A percentile compares a stretch with the other conserved stretches of the same genome.
Conservation (phyloP, 2,888 invertebrate genomes). For the Cryptocephalus moraei region DNA sequence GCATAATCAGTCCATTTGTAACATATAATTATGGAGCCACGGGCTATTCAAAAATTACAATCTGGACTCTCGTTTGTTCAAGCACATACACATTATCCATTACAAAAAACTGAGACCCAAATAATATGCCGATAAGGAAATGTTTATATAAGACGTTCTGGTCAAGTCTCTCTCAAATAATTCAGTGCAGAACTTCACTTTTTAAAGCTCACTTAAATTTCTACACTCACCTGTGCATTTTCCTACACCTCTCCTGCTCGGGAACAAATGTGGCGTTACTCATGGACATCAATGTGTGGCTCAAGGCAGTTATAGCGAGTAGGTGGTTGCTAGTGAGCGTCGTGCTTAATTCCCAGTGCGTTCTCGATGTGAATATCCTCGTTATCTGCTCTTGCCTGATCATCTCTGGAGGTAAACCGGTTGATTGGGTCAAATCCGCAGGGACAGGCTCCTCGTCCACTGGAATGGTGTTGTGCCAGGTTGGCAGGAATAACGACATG, state of each 20-base stretch:
- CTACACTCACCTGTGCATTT: conserved; percentile 52
- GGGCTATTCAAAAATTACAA: too few species aligned
- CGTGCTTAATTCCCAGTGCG: conserved; percentile 94
- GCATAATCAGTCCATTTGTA: too few species aligned
- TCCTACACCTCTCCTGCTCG: conserved; percentile 72
- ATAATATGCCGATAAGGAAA: too few species aligned
- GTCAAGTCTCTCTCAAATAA: too few species aligned
- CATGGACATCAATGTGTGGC: conserved; percentile 98
- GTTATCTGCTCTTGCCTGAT: conserved; percentile 64
- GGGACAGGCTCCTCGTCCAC: conserved; percentile 27
- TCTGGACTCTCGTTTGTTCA: too few species aligned
- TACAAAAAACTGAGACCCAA: too few species aligned
- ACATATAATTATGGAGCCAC: too few species aligned
- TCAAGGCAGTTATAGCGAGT: conserved; percentile 84
- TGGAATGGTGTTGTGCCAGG: conserved; percentile 50
- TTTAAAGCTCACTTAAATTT: not conserved
- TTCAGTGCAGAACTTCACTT: too few species aligned
- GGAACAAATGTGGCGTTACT: conserved; percentile 89
- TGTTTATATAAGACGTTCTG: too few species aligned
- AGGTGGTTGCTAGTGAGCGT: conserved; percentile 94
- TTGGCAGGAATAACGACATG: conserved; percentile 88
- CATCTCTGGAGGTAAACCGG: conserved; percentile 60
- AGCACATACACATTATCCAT: too few species aligned
- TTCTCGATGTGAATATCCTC: conserved; percentile 69
- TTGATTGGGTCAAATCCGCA: conserved; percentile 26